Evolutionary conservation across 2,888 invertebrate species (phyloP).

Genomic region (Oxytorus armatus): DNA sequence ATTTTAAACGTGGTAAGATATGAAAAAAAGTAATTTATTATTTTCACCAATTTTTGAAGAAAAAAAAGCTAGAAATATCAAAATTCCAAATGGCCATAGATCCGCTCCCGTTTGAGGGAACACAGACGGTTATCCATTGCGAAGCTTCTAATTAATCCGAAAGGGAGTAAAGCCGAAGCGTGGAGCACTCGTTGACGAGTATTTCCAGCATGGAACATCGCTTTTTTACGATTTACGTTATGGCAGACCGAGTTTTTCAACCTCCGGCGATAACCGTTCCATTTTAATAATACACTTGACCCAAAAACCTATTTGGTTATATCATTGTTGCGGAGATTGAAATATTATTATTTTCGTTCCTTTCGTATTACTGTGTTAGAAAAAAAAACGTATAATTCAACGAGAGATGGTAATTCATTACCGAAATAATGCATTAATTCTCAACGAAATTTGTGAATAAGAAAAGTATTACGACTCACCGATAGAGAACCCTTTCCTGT

Average conservation of each 20-base stretch:
- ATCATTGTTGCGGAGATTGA: background rate
- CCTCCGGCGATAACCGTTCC: background rate
- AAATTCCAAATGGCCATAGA: too few species aligned
- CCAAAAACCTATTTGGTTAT: background rate
- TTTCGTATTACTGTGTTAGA: background rate
- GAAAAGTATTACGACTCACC: constrained; percentile 85
- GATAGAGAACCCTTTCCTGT: constrained; percentile 93
- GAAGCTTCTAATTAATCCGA: constrained; percentile 64
- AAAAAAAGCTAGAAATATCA: too few species aligned
- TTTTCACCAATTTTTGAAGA: too few species aligned
- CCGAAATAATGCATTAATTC: too few species aligned
- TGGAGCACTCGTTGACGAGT: constrained; percentile 32
- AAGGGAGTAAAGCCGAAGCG: constrained; percentile 58
- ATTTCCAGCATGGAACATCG: background rate
- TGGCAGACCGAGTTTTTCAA: too few species aligned
- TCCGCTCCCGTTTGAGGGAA: too few species aligned
- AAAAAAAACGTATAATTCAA: background rate
- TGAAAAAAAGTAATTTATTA: too few species aligned
- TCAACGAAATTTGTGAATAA: too few species aligned
- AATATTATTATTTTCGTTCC: background rate
- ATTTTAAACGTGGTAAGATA: too few species aligned
- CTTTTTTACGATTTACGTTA: constrained; percentile 14
- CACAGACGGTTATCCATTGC: constrained; percentile 40
- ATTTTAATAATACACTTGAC: constrained; percentile 37
- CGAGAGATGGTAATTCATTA: too few species aligned